Conservation (phyloP, 2,113 vertebrate genomes). For the Dendropsophus ebraccatus region DNA sequence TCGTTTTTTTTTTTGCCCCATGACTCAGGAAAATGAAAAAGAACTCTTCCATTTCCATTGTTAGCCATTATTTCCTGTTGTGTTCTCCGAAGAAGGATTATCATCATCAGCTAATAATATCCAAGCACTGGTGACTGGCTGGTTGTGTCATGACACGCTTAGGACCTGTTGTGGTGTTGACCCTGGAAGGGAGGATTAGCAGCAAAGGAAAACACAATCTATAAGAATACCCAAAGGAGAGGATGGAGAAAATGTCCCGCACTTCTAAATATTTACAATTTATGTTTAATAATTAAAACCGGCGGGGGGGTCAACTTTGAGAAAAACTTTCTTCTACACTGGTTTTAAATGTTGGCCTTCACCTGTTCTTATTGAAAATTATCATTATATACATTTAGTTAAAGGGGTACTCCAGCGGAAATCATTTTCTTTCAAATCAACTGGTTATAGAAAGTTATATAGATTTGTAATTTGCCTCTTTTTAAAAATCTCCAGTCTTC, state of each 20-base stretch:
- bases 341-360: too few species aligned
- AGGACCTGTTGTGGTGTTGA: slow-evolving; percentile 2
- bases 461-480: too few species aligned
- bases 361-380: neutral
- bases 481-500: too few species aligned
- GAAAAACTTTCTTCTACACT: too few species aligned
- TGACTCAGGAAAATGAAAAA: slow-evolving; percentile 34
- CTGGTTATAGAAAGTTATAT: too few species aligned
- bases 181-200: slow-evolving; percentile 38
- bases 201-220: neutral
- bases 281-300: neutral
- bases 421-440: too few species aligned
- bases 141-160: slow-evolving; percentile 38
- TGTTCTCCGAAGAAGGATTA: slow-evolving; percentile 20
- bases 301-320: too few species aligned
- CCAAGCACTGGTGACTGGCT: slow-evolving; percentile 32
- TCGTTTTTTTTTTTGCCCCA: neutral
- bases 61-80: slow-evolving; percentile 31
- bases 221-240: slow-evolving; percentile 1
- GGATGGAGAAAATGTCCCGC: neutral
- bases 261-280: neutral
- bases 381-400: neutral
- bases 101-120: slow-evolving; percentile 22
- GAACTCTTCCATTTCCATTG: slow-evolving; percentile 24
- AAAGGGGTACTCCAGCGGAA: too few species aligned